A percentile compares a stretch with the other conserved stretches of the same genome.
These are phyloP conservation scores for Cynopterus sphinx DNA, from an alignment of 2,797 vertebrate species.

Conservation along the genomic window DNA sequence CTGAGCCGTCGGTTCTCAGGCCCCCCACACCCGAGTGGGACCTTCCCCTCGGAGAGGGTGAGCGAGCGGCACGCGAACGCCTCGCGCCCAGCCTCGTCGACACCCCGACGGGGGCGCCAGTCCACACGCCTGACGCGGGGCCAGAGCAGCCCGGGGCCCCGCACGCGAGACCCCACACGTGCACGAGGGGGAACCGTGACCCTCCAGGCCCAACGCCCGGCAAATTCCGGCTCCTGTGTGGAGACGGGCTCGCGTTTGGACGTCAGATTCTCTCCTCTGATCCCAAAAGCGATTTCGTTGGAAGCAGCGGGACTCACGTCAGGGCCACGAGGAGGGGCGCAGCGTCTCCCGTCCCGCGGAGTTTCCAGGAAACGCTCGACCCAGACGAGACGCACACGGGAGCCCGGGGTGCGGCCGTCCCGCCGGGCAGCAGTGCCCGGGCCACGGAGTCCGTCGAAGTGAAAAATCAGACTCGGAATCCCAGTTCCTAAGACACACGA, in stretches of 20 bases:
- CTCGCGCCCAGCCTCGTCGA: no score
- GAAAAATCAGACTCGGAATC: rapidly evolving
- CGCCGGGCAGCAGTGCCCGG: not conserved
- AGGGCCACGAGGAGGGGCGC: not conserved
- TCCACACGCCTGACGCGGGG: no score
- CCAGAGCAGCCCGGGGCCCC: no score
- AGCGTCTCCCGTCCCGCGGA: not conserved
- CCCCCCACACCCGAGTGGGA: no score
- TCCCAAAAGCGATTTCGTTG: not conserved
- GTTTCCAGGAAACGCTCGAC: not conserved
- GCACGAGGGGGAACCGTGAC: no score
- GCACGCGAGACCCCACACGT: no score
- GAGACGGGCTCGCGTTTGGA: rapidly evolving
- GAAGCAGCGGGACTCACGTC: not conserved
- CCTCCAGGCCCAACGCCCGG: no score
- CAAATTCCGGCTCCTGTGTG: rapidly evolving
- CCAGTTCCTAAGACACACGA: not conserved
- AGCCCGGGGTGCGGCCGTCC: rapidly evolving
- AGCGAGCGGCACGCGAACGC: no score
- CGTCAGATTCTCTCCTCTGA: rapidly evolving
- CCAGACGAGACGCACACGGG: not conserved
- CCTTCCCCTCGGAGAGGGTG: no score
- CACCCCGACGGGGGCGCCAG: no score
- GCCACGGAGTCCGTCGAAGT: not conserved
- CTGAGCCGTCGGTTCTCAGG: no score